Evolutionary conservation across 2,888 invertebrate species (phyloP).

Genomic region (Pheosia tremula): DNA sequence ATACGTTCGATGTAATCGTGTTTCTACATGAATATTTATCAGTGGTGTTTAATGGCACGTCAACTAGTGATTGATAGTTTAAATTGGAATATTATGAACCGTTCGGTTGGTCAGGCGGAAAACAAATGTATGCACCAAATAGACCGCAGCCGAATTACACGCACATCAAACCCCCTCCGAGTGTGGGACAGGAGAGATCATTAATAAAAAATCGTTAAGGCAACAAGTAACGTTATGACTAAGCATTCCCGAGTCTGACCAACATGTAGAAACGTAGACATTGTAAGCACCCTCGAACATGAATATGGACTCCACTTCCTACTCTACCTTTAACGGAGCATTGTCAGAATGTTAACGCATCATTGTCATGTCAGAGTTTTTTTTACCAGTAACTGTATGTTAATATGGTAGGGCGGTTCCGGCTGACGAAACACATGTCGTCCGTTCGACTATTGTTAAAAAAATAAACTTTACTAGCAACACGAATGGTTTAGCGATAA

Average conservation of each 20-base stretch:
- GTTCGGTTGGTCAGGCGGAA: conserved; percentile 46
- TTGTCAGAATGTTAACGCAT: conserved; percentile 77
- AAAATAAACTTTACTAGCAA: conserved; percentile 59
- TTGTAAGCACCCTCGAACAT: conserved; percentile 39
- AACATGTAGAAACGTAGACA: conserved; percentile 19
- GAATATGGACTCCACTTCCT: conserved; percentile 61
- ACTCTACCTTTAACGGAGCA: conserved; percentile 67
- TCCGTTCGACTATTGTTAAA: conserved; percentile 67
- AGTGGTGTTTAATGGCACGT: conserved; percentile 33
- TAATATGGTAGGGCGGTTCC: conserved; percentile 69
- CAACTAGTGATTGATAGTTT: conserved; percentile 39
- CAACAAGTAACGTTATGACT: conserved; percentile 66
- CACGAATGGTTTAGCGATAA: conserved; percentile 58
- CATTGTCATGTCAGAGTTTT: conserved; percentile 77
- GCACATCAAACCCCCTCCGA: conserved; percentile 40
- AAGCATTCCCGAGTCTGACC: conserved; percentile 49
- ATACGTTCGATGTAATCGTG: conserved; percentile 31
- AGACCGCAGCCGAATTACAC: conserved; percentile 56
- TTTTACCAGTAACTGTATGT: conserved; percentile 68
- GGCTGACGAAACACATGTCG: conserved; percentile 77
- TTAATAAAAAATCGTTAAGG: conserved; percentile 67
- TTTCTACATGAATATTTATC: conserved; percentile 38
- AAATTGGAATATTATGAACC: conserved; percentile 38
- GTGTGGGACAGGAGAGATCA: conserved; percentile 50
- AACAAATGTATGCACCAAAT: conserved; percentile 50